Conservation (phyloP, 2,113 vertebrate species). For the Lota lota region DNA sequence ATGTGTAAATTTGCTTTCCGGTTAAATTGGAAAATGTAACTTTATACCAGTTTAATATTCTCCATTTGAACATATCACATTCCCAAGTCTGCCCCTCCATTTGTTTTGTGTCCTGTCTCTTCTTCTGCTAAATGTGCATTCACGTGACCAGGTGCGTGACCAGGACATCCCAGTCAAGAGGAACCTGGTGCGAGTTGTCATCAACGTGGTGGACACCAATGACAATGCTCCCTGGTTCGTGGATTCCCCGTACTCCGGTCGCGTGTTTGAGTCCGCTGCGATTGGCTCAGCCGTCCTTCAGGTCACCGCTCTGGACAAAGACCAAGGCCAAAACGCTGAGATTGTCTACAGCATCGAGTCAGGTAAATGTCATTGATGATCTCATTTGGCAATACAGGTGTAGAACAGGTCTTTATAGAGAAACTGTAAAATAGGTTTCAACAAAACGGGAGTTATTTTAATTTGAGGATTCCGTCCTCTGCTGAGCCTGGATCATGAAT, state of each 20-base stretch:
- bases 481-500: conserved; percentile 62
- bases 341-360: conserved; percentile 91
- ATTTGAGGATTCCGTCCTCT: conserved; percentile 34
- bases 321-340: conserved; percentile 90
- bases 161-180: conserved; percentile 96
- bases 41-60: neutral
- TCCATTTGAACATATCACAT: neutral
- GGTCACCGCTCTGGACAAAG: conserved; percentile 91
- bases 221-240: conserved; percentile 95
- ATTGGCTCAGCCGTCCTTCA: conserved; percentile 87
- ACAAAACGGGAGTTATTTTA: conserved; percentile 38
- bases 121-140: neutral
- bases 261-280: conserved; percentile 89
- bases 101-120: neutral
- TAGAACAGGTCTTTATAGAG: neutral
- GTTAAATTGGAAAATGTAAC: neutral
- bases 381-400: conserved; percentile 6
- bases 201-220: conserved; percentile 89
- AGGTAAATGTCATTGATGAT: conserved; percentile 70
- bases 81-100: neutral
- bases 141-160: conserved; percentile 83
- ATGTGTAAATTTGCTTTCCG: too few species aligned
- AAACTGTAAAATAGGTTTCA: conserved; percentile 56
- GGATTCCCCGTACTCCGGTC: conserved; percentile 82
- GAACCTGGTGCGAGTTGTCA: conserved; percentile 85